A percentile compares a stretch with the other conserved stretches of the same genome.
phyloP scores from a whole-genome alignment of 2,797 vertebrate species.

The Xenentodon cancila region DNA sequence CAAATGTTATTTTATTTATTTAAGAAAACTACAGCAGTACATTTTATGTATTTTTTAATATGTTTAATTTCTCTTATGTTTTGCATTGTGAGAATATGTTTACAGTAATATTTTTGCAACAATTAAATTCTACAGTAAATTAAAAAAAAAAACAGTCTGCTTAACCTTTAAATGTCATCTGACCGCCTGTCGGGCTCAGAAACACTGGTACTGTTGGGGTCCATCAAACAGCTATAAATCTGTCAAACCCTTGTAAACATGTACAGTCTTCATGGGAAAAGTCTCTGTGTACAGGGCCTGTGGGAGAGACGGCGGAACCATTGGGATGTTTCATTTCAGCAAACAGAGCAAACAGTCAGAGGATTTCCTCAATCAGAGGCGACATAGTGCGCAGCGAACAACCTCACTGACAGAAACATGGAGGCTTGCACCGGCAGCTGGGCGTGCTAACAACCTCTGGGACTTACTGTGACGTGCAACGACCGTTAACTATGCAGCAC shows the following conservation, averaged over 20 bases:
- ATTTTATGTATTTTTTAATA: too few species aligned
- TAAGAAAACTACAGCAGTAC: too few species aligned
- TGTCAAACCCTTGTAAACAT: constrained; percentile 68
- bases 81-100: neutral
- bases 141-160: neutral
- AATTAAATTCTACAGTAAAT: constrained; percentile 1
- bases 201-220: constrained; percentile 14
- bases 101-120: neutral
- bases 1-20: too few species aligned
- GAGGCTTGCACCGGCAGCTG: constrained; percentile 74
- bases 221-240: constrained; percentile 65
- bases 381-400: constrained; percentile 81
- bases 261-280: constrained; percentile 73
- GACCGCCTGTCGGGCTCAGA: constrained; percentile 13
- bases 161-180: constrained; percentile 14
- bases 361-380: constrained; percentile 89
- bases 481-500: constrained; percentile 40
- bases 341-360: constrained; percentile 81
- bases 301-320: constrained; percentile 73
- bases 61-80: neutral
- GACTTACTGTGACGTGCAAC: constrained; percentile 68
- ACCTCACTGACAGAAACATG: constrained; percentile 86
- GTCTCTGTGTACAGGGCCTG: constrained; percentile 58
- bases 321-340: constrained; percentile 76
- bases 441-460: constrained; percentile 82